These are phyloP conservation scores for Emydura subglobosa DNA, from an alignment of 2,113 vertebrate species.

Conservation along the genomic window DNA sequence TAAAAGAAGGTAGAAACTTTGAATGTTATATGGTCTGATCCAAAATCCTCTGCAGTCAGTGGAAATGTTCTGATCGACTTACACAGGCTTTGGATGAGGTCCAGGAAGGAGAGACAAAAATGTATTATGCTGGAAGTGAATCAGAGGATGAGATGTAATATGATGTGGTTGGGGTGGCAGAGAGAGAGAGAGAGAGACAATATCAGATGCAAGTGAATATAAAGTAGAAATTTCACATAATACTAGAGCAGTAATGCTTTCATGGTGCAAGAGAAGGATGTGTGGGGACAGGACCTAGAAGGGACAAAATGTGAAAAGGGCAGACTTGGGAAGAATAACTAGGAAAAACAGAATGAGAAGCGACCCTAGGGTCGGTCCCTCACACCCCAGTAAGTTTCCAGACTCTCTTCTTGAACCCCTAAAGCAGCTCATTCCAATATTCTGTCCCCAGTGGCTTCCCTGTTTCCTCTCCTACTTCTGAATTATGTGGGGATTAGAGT, in stretches of 20 bases:
- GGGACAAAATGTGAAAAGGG: rapidly evolving
- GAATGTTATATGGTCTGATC: background rate
- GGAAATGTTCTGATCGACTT: background rate
- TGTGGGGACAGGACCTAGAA: background rate
- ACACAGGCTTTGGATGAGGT: background rate
- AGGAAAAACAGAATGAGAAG: background rate
- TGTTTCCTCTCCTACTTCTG: background rate
- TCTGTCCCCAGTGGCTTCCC: background rate
- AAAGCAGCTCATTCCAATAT: background rate
- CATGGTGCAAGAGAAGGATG: background rate
- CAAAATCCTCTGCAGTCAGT: background rate
- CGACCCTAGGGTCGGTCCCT: background rate
- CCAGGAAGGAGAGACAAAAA: background rate
- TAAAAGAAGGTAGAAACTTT: background rate
- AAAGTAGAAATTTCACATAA: background rate
- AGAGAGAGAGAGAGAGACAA: background rate
- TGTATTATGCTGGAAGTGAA: background rate
- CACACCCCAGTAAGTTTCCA: background rate
- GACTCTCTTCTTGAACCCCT: background rate
- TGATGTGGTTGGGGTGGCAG: background rate
- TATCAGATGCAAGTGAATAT: no score
- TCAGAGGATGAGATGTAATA: background rate
- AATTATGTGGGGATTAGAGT: background rate
- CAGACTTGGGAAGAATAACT: background rate
- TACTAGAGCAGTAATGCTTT: background rate